Percentiles rank a stretch among this genome's conserved stretches.
Evolutionary conservation across 2,888 invertebrate species (phyloP).

Genomic region (Luperina nickerlii): DNA sequence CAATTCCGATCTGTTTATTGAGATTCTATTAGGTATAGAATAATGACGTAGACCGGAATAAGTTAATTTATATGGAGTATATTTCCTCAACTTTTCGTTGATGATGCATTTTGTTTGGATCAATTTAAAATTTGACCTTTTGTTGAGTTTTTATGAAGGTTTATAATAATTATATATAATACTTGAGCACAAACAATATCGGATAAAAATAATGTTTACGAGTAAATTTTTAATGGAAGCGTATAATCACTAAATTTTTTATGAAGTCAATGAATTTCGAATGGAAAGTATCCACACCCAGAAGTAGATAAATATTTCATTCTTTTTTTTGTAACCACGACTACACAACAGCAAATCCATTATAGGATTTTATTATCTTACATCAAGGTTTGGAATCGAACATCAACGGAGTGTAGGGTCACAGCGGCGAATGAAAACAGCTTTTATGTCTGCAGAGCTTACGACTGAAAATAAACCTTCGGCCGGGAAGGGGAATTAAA

Average conservation of each 20-base stretch:
- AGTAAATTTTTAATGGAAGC: not conserved
- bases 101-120: slow-evolving; percentile 34
- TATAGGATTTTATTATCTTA: slow-evolving; percentile 87
- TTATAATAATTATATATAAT: slow-evolving; percentile 21
- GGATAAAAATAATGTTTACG: slow-evolving; percentile 15
- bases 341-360: slow-evolving; percentile 83
- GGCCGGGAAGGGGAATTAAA: slow-evolving; percentile 74
- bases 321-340: slow-evolving; percentile 79
- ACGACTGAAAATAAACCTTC: slow-evolving; percentile 77
- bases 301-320: slow-evolving; percentile 75
- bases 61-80: not conserved
- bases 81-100: slow-evolving; percentile 24
- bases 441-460: slow-evolving; percentile 71
- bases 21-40: not conserved
- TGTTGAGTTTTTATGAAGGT: slow-evolving; percentile 3
- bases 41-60: slow-evolving; percentile 12
- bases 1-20: slow-evolving; percentile 6
- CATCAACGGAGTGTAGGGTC: slow-evolving; percentile 71
- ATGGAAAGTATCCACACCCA: slow-evolving; percentile 70
- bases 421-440: slow-evolving; percentile 71
- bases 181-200: not conserved
- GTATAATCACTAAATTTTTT: slow-evolving; percentile 13
- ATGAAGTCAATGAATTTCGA: slow-evolving; percentile 44
- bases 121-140: slow-evolving; percentile 8
- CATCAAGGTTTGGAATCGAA: slow-evolving; percentile 85